Percentiles rank a stretch among this genome's conserved stretches.
Conservation (phyloP, 2,113 vertebrate species). For the Herpetotheres cachinnans region DNA sequence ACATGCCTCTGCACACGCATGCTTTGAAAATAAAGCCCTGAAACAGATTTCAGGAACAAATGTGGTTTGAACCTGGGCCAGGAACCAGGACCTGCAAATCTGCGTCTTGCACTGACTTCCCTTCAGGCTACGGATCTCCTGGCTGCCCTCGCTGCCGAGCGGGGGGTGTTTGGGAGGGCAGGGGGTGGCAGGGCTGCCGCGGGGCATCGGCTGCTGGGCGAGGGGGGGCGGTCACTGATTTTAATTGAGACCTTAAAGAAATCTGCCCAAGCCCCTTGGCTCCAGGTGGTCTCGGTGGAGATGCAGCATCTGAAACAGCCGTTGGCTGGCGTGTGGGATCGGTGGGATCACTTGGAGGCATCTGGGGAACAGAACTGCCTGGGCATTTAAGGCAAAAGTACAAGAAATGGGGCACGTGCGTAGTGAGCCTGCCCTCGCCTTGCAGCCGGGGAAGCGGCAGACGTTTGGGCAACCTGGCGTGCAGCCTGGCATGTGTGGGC, state of each 20-base stretch:
- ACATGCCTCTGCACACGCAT: neutral
- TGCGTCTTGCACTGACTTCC: neutral
- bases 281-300: neutral
- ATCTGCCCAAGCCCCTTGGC: accelerated
- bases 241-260: neutral
- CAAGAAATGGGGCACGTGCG: accelerated
- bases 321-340: accelerated
- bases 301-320: neutral
- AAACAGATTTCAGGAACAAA: constrained; percentile 44
- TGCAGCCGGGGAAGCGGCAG: accelerated
- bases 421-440: neutral
- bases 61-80: constrained; percentile 39
- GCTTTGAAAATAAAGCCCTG: neutral
- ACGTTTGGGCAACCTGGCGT: neutral
- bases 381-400: accelerated
- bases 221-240: accelerated
- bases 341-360: neutral
- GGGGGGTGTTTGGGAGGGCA: neutral
- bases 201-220: accelerated
- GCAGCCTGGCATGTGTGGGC: neutral
- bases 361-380: neutral
- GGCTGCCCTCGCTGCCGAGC: neutral
- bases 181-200: neutral
- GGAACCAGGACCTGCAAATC: constrained; percentile 51
- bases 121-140: constrained; percentile 23